A percentile compares a stretch with the other conserved stretches of the same genome.
These are phyloP conservation scores for Dicentrarchus labrax DNA, from an alignment of 2,113 vertebrate genomes.

Conservation along the genomic window DNA sequence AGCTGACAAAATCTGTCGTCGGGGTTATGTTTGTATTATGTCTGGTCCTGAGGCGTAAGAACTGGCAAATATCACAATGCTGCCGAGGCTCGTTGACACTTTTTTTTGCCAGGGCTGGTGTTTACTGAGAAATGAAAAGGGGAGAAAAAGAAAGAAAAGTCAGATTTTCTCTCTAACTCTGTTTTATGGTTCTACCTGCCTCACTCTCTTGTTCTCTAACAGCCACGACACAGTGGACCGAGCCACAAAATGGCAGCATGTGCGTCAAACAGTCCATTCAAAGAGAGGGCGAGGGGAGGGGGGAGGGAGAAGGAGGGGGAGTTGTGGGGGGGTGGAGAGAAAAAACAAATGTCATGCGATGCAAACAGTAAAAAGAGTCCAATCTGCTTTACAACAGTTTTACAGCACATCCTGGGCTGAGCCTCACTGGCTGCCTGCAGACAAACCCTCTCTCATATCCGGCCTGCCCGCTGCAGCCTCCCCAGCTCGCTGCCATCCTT, in stretches of 20 bases:
- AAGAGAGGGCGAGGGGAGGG: neutral
- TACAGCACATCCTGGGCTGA: conserved; percentile 60
- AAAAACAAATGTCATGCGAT: conserved; percentile 50
- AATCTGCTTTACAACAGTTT: conserved; percentile 63
- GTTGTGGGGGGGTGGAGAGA: neutral
- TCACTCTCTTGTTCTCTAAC: conserved; percentile 10
- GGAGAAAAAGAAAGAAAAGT: neutral
- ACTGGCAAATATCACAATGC: conserved; percentile 30
- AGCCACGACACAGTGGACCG: neutral
- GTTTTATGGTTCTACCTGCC: conserved; percentile 29
- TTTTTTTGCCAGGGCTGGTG: conserved; percentile 36
- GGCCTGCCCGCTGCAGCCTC: conserved; percentile 39
- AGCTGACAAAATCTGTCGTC: conserved; percentile 58
- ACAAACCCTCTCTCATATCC: conserved; percentile 39
- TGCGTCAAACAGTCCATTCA: conserved; percentile 60
- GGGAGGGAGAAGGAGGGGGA: neutral
- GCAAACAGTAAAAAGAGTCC: conserved; percentile 59
- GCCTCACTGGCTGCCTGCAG: conserved; percentile 39
- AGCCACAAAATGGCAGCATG: conserved; percentile 62
- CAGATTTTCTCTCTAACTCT: neutral
- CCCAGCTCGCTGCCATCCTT: conserved; percentile 48
- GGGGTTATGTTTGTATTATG: conserved; percentile 71
- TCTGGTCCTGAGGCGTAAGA: conserved; percentile 55
- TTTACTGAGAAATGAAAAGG: conserved; percentile 17
- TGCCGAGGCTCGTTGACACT: conserved; percentile 20